A percentile compares a stretch with the other conserved stretches of the same genome.
Conservation (phyloP, 2,797 vertebrate genomes). For the Manis crassicaudata region DNA sequence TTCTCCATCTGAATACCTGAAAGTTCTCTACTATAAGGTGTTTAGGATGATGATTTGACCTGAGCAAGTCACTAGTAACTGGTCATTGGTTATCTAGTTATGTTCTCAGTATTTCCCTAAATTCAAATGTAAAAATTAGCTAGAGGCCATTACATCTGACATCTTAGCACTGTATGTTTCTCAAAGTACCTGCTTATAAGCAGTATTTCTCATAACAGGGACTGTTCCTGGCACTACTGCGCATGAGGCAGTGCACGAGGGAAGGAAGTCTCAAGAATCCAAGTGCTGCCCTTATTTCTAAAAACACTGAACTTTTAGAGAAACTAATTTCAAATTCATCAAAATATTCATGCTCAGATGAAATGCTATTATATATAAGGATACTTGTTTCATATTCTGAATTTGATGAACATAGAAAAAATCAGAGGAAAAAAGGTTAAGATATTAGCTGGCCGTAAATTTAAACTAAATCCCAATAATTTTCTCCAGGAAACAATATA, state of each 20-base stretch:
- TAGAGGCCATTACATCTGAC: background rate
- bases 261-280: background rate
- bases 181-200: too few species aligned
- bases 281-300: background rate
- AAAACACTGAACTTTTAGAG: background rate
- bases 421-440: slow-evolving; percentile 13
- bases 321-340: slow-evolving; percentile 11
- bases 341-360: background rate
- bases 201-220: background rate
- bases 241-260: background rate
- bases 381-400: background rate
- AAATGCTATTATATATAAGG: background rate
- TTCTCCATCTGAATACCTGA: background rate
- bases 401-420: slow-evolving; percentile 1
- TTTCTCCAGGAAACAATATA: background rate
- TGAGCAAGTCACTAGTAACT: background rate
- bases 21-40: background rate
- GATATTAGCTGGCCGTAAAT: background rate
- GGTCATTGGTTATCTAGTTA: background rate
- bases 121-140: background rate
- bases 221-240: background rate
- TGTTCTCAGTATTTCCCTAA: background rate
- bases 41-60: background rate
- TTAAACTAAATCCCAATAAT: background rate
- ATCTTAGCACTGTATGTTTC: background rate